phyloP scores from a whole-genome alignment of 1,140 invertebrate species.

The Lysiphlebus fabarum region DNA sequence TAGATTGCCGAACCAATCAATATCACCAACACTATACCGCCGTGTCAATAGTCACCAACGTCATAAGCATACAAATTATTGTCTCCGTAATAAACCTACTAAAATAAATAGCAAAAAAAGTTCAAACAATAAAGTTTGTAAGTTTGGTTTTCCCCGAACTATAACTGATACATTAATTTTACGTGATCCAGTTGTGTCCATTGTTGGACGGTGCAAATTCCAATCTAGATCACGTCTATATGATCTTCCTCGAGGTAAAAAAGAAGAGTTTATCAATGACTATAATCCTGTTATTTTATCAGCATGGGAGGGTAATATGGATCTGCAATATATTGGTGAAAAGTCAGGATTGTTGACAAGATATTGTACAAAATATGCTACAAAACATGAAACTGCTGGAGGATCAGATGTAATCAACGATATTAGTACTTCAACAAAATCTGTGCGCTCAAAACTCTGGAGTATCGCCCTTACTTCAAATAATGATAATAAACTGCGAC shows the following conservation, averaged over 20 bases:
- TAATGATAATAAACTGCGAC: too few relatives aligned
- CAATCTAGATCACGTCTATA: conserved; percentile 35
- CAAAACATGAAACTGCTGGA: conserved; percentile 30
- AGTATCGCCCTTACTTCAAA: too few relatives aligned
- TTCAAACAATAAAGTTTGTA: conserved; percentile 26
- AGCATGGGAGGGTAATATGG: conserved; percentile 32
- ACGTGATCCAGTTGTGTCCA: conserved; percentile 29
- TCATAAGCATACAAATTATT: conserved; percentile 23
- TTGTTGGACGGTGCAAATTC: conserved; percentile 32
- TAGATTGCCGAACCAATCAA: conserved; percentile 26
- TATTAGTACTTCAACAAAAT: conserved; percentile 30
- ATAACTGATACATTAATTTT: conserved; percentile 31
- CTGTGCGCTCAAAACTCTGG: conserved; percentile 23
- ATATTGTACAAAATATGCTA: conserved; percentile 33
- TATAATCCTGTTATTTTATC: too few relatives aligned
- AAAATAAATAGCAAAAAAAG: conserved; percentile 6
- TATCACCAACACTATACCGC: conserved; percentile 23
- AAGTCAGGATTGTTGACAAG: conserved; percentile 24
- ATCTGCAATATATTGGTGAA: conserved; percentile 31
- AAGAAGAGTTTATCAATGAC: conserved; percentile 30
- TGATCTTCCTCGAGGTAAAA: conserved; percentile 34
- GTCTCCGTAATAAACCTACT: too few relatives aligned
- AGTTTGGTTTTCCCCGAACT: conserved; percentile 35
- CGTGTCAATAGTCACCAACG: conserved; percentile 26
- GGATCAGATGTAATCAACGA: conserved; percentile 24